Base-by-base conservation (phyloP, 2,113 vertebrate species). In the Polyodon spathula region DNA sequence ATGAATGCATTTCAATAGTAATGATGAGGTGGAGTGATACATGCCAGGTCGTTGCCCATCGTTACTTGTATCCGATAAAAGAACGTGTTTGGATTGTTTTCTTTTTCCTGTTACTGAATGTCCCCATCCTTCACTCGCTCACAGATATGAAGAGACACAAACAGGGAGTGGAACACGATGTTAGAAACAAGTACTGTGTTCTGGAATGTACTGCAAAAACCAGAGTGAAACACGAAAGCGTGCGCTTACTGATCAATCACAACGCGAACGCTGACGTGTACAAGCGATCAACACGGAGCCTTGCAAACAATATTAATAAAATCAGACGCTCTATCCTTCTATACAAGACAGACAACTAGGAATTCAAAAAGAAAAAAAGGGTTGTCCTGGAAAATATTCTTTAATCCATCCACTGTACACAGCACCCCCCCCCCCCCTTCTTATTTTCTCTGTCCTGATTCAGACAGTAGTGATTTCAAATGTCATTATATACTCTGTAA, bases 121-220 rank as follows among this genome's bases (percentile, higher is more conserved):
- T 66, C 64, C 59, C 62, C 62, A 70, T 67, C 54, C 60, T 58
- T 9, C 9, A 37, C 5, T 59, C 61, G n/a, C 62, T 60, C 65
- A 58, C 43, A 57, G 11, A 6, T 40, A 64, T 43, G 56, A n/a
- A 46, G 17, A 43, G 64, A 53, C 46, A 60, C 63, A 69, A 54
- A 27, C 27, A 27, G 12, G 15, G 67, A 61, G 63, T 72, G 60
- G 15, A 54, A 62, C 60, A 73, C 70, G 72, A 71, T 69, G 56
- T 58, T 57, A 56, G 73, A 71, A 64, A 70, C 51, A 68, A 67
- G 78, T 75, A 67, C n/a, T 69, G 56, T 67, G 69, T 68, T 81
- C 81, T 87, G 92, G 93, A 94, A 92, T 93, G 90, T 90, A 83
- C 76, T 78, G 70, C 74, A 80, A 71, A 73, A 82, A 66, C 27